Evolutionary conservation across 2,797 vertebrate genomes (phyloP), one percentile per base, ranked within the genome.

Genomic region (Tenualosa ilisha): DNA sequence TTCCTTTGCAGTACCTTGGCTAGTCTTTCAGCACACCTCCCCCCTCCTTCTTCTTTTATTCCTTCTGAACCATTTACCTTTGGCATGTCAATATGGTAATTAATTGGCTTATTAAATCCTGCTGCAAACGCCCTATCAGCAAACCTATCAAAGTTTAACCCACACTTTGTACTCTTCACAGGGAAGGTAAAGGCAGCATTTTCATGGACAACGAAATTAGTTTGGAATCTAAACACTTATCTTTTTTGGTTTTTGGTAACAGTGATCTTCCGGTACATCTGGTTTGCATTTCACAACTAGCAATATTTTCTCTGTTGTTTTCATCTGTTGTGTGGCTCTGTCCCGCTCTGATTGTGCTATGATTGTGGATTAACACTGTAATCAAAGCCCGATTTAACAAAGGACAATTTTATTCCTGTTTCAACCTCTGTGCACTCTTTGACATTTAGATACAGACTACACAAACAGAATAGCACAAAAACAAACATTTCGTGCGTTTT

Each of bases 101-200:
- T 94, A 94, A 94, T 92, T 93, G 92, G 89, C 90, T 93, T 93
- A 93, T 95, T 94, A 75, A 43, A 93, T 92, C 91, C 91, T 87
- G 81, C 86, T 0, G 89, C 89, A 93, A 87, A 87, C 92, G 91
- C 91, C 88, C 92, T 90, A 94, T 94, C 93, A 93, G 93, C 92
- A 93, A 91, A 94, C 92, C 90, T 89, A 95, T 94, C 92, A 93
- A 91, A 93, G 91, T 88, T 89, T 93, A 92, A 94, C 93, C 92
- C 91, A 87, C 72, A 88, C 89, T 92, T 93, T 94, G 92, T 92
- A 88, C 85, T 51, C 84, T 86, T 87, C 51, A 61, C 24, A 63
- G 82, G 83, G 79, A 31, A 68, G 56, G 54, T 85, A 49, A 56
- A 87, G 82, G n/a, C 84, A 88, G 89, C 86, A 51, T 49, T 85